These are phyloP conservation scores for Bellardia pandia DNA, from an alignment of 2,888 invertebrate genomes.

Conservation along the genomic window DNA sequence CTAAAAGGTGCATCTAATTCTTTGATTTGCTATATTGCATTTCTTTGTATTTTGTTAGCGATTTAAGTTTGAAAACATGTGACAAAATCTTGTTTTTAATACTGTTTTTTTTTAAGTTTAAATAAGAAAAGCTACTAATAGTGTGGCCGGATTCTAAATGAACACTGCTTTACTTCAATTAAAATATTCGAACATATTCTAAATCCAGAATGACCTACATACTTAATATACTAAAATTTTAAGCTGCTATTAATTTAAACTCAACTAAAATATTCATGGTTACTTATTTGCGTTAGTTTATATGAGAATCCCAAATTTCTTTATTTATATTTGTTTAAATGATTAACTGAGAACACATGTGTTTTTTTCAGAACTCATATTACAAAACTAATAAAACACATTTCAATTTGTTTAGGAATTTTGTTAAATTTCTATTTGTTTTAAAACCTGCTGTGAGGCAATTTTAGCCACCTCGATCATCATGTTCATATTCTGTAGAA, in stretches of 20 bases:
- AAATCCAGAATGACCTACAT: too few relatives aligned
- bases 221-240: background rate
- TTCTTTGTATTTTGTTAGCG: too few relatives aligned
- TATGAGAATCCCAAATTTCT: background rate
- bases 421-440: background rate
- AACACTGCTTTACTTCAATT: too few relatives aligned
- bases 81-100: background rate
- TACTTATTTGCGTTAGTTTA: too few relatives aligned
- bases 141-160: too few relatives aligned
- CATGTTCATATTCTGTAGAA: slow-evolving; percentile 6
- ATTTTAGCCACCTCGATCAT: background rate
- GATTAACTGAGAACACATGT: slow-evolving; percentile 8
- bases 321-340: background rate
- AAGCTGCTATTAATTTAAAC: background rate
- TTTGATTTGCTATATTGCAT: too few relatives aligned
- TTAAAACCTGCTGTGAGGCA: background rate
- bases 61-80: background rate
- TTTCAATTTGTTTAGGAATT: background rate
- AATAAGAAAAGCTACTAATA: background rate
- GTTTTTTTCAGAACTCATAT: background rate
- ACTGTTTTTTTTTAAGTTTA: background rate
- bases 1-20: too few relatives aligned
- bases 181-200: too few relatives aligned
- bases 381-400: slow-evolving; percentile 9
- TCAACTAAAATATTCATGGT: too few relatives aligned